Conservation (phyloP, 2,113 vertebrate genomes). For the Leptobrachium leishanense region DNA sequence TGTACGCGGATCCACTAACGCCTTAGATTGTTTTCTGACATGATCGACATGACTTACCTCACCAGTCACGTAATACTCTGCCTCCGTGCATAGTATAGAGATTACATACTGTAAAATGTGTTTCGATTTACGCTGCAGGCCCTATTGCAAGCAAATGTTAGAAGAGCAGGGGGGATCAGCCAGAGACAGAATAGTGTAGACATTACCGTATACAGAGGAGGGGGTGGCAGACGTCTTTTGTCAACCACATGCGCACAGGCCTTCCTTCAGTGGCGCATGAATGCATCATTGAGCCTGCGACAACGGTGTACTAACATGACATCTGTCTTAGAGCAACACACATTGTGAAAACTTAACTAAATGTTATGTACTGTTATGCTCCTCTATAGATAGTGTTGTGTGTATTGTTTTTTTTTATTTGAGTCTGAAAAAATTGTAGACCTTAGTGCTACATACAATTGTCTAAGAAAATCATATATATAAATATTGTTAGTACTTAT, state of each 20-base stretch:
- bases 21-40: background rate
- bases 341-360: no score
- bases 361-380: no score
- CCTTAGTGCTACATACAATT: no score
- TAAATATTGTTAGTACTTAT: no score
- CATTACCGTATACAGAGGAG: background rate
- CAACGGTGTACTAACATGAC: background rate
- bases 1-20: background rate
- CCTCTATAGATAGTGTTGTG: background rate
- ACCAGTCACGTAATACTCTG: background rate
- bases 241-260: background rate
- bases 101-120: background rate
- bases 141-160: slow-evolving; percentile 1
- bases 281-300: slow-evolving; percentile 14
- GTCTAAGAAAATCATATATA: no score
- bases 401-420: background rate
- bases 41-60: background rate
- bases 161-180: slow-evolving; percentile 9
- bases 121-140: background rate
- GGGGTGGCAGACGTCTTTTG: background rate
- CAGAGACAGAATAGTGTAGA: slow-evolving; percentile 6
- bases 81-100: background rate
- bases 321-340: background rate
- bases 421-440: no score
- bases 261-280: background rate